phyloP scores from a whole-genome alignment of 2,113 vertebrate species.

The Plotosus lineatus region DNA sequence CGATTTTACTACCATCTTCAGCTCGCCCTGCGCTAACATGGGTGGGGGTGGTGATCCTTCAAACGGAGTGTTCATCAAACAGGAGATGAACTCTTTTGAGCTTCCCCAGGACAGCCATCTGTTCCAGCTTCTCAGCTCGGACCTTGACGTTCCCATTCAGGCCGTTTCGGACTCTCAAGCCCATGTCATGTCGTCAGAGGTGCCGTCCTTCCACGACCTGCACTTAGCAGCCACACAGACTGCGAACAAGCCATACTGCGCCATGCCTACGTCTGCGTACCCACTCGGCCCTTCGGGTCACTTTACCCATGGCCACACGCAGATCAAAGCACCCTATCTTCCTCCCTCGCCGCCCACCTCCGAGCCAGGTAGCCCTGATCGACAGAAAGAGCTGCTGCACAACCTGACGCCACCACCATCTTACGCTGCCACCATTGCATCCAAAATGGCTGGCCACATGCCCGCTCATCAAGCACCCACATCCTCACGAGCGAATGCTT shows the following conservation, averaged over 20 bases:
- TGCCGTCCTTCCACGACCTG: conserved; percentile 77
- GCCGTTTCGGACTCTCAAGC: conserved; percentile 63
- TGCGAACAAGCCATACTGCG: conserved; percentile 83
- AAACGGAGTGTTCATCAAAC: conserved; percentile 90
- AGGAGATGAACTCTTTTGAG: conserved; percentile 88
- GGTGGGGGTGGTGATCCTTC: conserved; percentile 67
- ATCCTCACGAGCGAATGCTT: conserved; percentile 54
- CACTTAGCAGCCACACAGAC: conserved; percentile 80
- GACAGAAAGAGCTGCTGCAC: conserved; percentile 93
- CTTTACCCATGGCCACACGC: conserved; percentile 62
- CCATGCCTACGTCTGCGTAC: conserved; percentile 77
- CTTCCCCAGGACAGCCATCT: conserved; percentile 83
- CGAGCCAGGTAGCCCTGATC: conserved; percentile 93
- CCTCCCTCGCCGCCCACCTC: conserved; percentile 95
- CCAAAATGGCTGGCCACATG: conserved; percentile 85
- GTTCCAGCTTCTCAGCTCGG: conserved; percentile 90
- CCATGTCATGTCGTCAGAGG: conserved; percentile 75
- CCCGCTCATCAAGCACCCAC: conserved; percentile 73
- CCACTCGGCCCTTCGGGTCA: conserved; percentile 49
- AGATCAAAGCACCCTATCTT: conserved; percentile 84
- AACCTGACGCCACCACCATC: conserved; percentile 94
- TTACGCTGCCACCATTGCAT: conserved; percentile 94
- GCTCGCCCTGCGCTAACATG: conserved; percentile 68
- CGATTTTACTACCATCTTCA: conserved; percentile 97
- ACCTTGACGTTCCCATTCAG: conserved; percentile 82